Percentiles rank a stretch among this genome's conserved stretches.
phyloP scores from a whole-genome alignment of 2,888 invertebrate species.

The Habrosyne pyritoides region DNA sequence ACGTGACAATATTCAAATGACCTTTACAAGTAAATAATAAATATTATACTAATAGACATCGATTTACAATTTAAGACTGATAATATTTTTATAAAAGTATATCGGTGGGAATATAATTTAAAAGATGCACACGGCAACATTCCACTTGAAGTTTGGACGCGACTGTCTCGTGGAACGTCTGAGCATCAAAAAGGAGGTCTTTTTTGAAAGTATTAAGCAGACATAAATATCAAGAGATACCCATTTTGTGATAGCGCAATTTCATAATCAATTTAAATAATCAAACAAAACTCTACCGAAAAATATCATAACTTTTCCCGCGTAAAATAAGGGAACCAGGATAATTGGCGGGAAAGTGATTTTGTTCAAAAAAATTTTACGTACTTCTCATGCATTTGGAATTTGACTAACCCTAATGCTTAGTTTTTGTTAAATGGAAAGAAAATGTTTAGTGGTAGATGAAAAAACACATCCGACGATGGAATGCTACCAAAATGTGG shows the following conservation, averaged over 20 bases:
- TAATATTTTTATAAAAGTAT: background rate
- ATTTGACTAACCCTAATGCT: background rate
- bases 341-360: conserved; percentile 1
- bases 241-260: conserved; percentile 17
- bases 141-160: conserved; percentile 3
- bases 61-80: background rate
- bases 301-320: conserved; percentile 16
- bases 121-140: conserved; percentile 15
- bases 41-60: background rate
- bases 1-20: background rate
- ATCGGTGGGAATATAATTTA: background rate
- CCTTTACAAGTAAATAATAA: background rate
- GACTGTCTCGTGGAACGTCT: conserved; percentile 11
- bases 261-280: background rate
- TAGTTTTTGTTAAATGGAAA: too few relatives aligned
- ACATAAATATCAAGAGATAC: conserved; percentile 25
- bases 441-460: conserved; percentile 6
- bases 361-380: background rate
- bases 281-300: background rate
- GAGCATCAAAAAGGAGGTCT: conserved; percentile 56
- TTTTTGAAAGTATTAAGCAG: conserved; percentile 58
- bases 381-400: background rate
- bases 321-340: background rate
- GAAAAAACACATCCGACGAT: conserved; percentile 26
- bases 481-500: conserved; percentile 45